Evolutionary conservation across 2,888 invertebrate species (phyloP).

Genomic region (Heliconius ethilla): DNA sequence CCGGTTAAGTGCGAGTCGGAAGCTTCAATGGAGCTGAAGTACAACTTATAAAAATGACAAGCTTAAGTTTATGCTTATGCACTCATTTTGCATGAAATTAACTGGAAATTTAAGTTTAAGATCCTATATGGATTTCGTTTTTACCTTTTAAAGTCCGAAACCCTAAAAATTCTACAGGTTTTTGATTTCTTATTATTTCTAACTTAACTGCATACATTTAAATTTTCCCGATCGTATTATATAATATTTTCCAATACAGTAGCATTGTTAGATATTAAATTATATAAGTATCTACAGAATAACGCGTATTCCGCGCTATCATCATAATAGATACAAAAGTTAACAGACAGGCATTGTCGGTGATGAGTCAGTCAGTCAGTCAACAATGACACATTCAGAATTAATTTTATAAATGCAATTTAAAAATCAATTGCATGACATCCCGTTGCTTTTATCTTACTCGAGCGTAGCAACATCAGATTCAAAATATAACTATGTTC

Average conservation of each 20-base stretch:
- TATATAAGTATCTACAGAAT: conserved; percentile 23
- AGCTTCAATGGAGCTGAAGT: too few species aligned
- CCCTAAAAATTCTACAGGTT: too few species aligned
- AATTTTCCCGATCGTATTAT: not conserved
- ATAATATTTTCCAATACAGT: not conserved
- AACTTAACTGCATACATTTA: not conserved
- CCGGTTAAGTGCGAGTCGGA: too few species aligned
- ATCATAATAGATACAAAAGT: conserved; percentile 34
- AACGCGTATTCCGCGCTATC: conserved; percentile 36
- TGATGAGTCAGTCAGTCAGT: conserved; percentile 55
- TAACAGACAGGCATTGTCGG: conserved; percentile 54
- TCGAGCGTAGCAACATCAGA: conserved; percentile 37
- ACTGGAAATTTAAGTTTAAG: too few species aligned
- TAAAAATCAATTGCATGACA: conserved; percentile 40
- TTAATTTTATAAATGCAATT: conserved; percentile 44
- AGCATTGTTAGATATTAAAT: not conserved
- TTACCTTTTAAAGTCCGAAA: too few species aligned
- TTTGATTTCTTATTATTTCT: too few species aligned
- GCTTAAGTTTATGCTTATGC: too few species aligned
- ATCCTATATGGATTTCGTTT: too few species aligned
- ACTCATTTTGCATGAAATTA: too few species aligned
- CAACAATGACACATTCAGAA: conserved; percentile 42
- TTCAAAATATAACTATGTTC: conserved; percentile 17
- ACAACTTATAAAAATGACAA: too few species aligned
- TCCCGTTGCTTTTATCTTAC: conserved; percentile 43